These are phyloP conservation scores for Caenorhabditis parvicauda DNA, from an alignment of 2,888 invertebrate species.

Conservation along the genomic window DNA sequence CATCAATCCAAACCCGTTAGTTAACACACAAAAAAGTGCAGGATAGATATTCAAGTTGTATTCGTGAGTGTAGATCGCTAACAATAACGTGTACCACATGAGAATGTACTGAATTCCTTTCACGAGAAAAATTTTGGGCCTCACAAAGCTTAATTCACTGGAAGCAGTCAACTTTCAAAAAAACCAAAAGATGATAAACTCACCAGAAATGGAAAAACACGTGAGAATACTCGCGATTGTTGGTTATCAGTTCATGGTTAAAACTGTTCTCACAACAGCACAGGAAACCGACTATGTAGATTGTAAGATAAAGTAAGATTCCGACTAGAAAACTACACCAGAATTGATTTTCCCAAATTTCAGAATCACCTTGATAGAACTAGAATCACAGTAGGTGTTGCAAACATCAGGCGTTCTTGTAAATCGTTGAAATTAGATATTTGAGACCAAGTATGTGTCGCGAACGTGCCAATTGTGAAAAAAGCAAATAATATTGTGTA, in stretches of 20 bases:
- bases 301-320: conserved; percentile 39
- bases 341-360: not conserved
- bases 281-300: conserved; percentile 47
- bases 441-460: conserved; percentile 53
- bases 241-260: conserved; percentile 17
- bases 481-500: conserved; percentile 43
- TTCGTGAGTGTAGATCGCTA: conserved; percentile 46
- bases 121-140: conserved; percentile 38
- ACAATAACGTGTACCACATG: conserved; percentile 45
- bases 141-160: conserved; percentile 40
- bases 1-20: conserved; percentile 50
- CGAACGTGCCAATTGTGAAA: conserved; percentile 45
- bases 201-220: conserved; percentile 38
- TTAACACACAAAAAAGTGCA: conserved; percentile 39
- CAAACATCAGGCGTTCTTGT: conserved; percentile 30
- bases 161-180: no score
- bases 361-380: conserved; percentile 36
- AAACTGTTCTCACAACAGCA: conserved; percentile 48
- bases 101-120: conserved; percentile 43
- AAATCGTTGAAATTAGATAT: conserved; percentile 41
- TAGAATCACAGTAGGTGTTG: conserved; percentile 31
- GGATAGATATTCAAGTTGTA: conserved; percentile 48
- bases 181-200: not conserved
- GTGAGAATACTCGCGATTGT: conserved; percentile 26
- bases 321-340: conserved; percentile 39